A percentile compares a stretch with the other conserved stretches of the same genome.
These are phyloP conservation scores for Drosophila parabipectinata DNA, from an alignment of 1,140 invertebrate species.

Conservation along the genomic window DNA sequence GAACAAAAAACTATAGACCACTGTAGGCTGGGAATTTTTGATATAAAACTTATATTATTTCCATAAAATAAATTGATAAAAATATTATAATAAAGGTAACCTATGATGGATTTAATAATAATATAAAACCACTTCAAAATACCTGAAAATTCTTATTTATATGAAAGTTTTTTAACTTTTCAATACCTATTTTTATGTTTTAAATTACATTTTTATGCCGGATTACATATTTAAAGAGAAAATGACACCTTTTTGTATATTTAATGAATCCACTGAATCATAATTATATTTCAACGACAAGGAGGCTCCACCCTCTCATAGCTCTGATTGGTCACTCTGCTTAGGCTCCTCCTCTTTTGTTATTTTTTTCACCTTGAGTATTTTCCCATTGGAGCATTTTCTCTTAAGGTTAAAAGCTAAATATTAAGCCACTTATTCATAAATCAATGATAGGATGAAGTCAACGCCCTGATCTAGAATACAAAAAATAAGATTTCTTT, in stretches of 20 bases:
- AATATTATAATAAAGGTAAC: background rate
- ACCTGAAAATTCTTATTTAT: too few relatives aligned
- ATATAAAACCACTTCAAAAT: background rate
- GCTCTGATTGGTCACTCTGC: background rate
- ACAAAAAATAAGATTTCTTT: background rate
- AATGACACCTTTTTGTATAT: background rate
- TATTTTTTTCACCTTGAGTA: background rate
- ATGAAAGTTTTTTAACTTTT: too few relatives aligned
- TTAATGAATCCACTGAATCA: background rate
- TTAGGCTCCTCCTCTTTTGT: background rate
- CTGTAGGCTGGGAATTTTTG: background rate
- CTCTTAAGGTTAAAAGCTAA: background rate
- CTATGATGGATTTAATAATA: background rate
- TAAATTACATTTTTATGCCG: too few relatives aligned
- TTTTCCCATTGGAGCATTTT: background rate
- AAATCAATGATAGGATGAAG: background rate
- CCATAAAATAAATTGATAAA: background rate
- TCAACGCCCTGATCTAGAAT: background rate
- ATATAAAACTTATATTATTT: background rate
- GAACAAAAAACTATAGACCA: background rate
- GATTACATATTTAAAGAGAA: background rate
- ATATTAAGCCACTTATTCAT: background rate
- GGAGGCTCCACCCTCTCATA: background rate
- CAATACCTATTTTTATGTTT: too few relatives aligned
- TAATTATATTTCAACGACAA: background rate